Base-by-base conservation (phyloP, 2,113 vertebrate genomes). In the Megaceryle maxima region DNA sequence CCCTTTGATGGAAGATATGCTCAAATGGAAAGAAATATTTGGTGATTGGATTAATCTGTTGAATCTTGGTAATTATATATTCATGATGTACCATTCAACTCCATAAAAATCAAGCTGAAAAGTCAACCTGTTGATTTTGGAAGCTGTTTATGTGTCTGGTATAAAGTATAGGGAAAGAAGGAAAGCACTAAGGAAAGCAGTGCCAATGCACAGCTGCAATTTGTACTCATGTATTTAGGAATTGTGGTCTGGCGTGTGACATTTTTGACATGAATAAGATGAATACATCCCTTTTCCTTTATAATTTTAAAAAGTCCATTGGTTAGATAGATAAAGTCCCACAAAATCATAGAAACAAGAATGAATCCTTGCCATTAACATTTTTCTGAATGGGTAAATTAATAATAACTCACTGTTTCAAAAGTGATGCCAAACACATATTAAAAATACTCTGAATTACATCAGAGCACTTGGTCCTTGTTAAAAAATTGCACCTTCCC, bases 141-240 rank as follows among this genome's bases (percentile, higher is more conserved):
- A 83, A 35, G 28, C 43, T 84, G 20, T 87, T 78, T 63, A 7
- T 22, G 3, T 68, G 31, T 6, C 56, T n/a, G 7, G 9, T 78
- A 41, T 26, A 87, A 39, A 63, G 50, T 25, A 13, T 28, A 66
- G n/a, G 13, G n/a, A 29, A 44, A n/a, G 29, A 70, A 77, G 24
- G 24, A 60, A 66, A 74, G 22, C 1, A 1, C 17, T 81, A 50
- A 50, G 21, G 22, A 50, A 26, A 51, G 50, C 9, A 28, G 6
- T 67, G n/a, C n/a, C 50, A 20, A 51, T 22, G 37, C n/a, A 11
- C 5, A 44, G 16, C 51, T 70, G 59, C 35, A 53, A 64, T 43
- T 7, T 51, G 4, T 31, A 9, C 22, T 68, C 0, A 0, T 1
- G 17, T 24, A 13, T 37, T 81, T 67, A 70, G 51, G 33, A 56